These are phyloP conservation scores for Akabosia matsudoensis DNA, from an alignment of 1,140 invertebrate genomes.

Conservation along the genomic window DNA sequence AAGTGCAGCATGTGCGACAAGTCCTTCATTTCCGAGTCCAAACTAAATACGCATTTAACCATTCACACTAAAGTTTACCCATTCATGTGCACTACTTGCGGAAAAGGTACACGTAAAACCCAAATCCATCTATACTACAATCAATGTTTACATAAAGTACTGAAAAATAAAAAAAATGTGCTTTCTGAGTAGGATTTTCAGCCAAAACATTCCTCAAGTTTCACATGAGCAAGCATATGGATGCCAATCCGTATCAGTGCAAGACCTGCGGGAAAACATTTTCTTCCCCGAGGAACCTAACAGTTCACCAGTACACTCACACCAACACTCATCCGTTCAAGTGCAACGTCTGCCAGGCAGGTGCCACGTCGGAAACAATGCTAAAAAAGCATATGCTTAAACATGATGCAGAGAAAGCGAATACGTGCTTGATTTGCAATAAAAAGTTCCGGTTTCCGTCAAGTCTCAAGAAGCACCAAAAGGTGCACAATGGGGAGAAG, in stretches of 20 bases:
- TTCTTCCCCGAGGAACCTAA: constrained; percentile 2
- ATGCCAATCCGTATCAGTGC: neutral
- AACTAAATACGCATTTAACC: constrained; percentile 12
- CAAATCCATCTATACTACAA: neutral
- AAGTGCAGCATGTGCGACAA: neutral
- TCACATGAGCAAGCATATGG: constrained; percentile 11
- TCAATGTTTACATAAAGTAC: no score
- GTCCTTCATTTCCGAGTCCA: neutral
- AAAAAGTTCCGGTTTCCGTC: constrained; percentile 13
- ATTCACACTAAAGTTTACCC: neutral
- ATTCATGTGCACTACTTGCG: neutral
- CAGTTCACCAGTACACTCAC: constrained; percentile 5
- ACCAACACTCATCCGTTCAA: neutral
- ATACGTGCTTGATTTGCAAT: neutral
- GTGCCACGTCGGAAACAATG: neutral
- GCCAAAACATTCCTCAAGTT: constrained; percentile 11
- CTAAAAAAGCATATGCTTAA: constrained; percentile 8
- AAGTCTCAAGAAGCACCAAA: constrained; percentile 11
- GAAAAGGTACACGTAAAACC: neutral
- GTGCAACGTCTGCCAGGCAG: neutral
- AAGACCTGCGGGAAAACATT: neutral
- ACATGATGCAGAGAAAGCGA: neutral
- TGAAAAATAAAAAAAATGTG: neutral
- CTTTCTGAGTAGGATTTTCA: neutral
- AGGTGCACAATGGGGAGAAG: neutral